Evolutionary conservation across 2,797 vertebrate species (phyloP).

Genomic region (Karalla daura): DNA sequence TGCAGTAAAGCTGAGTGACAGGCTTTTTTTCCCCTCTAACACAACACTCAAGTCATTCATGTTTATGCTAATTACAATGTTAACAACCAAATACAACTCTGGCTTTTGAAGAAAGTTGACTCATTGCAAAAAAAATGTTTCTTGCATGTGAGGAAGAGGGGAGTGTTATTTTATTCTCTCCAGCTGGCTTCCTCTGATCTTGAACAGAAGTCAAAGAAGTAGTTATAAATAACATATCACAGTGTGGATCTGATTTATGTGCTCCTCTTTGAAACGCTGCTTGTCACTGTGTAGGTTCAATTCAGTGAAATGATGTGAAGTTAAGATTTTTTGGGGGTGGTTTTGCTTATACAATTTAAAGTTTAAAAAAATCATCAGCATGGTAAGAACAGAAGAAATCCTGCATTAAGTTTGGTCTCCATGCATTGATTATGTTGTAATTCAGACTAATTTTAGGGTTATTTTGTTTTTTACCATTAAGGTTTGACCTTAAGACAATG

Average conservation of each 20-base stretch:
- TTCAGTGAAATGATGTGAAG: not conserved
- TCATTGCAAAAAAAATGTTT: not conserved
- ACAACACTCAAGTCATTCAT: not conserved
- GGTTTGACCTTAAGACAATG: slow-evolving; percentile 61
- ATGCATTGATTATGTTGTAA: not conserved
- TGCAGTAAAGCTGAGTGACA: not conserved
- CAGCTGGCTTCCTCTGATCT: slow-evolving; percentile 8
- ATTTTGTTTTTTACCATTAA: not conserved
- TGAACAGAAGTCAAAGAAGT: slow-evolving; percentile 2
- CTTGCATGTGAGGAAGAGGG: not conserved
- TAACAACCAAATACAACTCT: not conserved
- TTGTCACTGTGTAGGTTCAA: not conserved
- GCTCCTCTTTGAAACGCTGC: not conserved
- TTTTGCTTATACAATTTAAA: not conserved
- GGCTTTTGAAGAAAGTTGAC: not conserved
- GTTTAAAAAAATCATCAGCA: too few relatives aligned
- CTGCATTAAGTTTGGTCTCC: not conserved
- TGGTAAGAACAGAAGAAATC: not conserved
- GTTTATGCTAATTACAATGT: not conserved
- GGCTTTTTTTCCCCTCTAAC: not conserved
- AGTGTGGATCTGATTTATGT: slow-evolving; percentile 28
- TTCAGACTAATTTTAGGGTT: not conserved
- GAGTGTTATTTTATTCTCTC: not conserved
- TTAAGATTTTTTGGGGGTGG: not conserved
- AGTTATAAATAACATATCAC: slow-evolving; percentile 38